Base-by-base conservation (phyloP, 2,113 vertebrate species). In the Cyrtonyx montezumae region DNA sequence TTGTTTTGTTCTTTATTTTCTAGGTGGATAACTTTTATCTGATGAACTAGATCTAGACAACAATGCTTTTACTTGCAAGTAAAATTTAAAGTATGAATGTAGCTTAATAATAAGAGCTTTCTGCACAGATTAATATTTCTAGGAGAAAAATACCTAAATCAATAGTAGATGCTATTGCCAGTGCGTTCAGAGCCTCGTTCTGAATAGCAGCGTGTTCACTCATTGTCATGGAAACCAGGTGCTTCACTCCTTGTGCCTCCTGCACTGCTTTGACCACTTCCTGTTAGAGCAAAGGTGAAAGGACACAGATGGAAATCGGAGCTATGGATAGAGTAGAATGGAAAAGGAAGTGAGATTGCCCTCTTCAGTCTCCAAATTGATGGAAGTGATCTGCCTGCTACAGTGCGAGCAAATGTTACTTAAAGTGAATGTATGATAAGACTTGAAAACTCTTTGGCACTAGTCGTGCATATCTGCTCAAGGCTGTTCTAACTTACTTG, bases 151-250 rank as follows among this genome's bases (percentile, higher is more conserved):
- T 97, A 99, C 98, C 98, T 59, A 98, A 97, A 86, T 98, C 96
- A 6, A 98, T 97, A 49, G 98, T 97, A 61, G 98, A 98, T 28
- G 98, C 98, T 74, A 98, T 98, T 34, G 98, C 97, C 97, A 99
- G 89, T 51, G 98, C 98, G 32, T 98, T 97, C 88, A 99, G 96
- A 70, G 99, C 98, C 93, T 99, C 98, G 15, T 98, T 99, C 97
- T 99, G 99, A 97, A 98, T 98, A 96, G 98, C 98, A 91, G 98
- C 95, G 0, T 99, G 98, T 75, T 98, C 96, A 4, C 98, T 98
- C 56, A 96, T 98, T 92, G 98, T 98, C 98, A 99, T 99, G 77
- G 98, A 97, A 92, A 99, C 97, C 12, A 99, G 98, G 83, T 98
- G 98, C 76, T 97, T 98, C 87, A 98, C 90, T 84, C 98, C 99